A percentile compares a stretch with the other conserved stretches of the same genome.
Conservation (phyloP, 2,113 vertebrate species). For the Daubentonia madagascariensis region DNA sequence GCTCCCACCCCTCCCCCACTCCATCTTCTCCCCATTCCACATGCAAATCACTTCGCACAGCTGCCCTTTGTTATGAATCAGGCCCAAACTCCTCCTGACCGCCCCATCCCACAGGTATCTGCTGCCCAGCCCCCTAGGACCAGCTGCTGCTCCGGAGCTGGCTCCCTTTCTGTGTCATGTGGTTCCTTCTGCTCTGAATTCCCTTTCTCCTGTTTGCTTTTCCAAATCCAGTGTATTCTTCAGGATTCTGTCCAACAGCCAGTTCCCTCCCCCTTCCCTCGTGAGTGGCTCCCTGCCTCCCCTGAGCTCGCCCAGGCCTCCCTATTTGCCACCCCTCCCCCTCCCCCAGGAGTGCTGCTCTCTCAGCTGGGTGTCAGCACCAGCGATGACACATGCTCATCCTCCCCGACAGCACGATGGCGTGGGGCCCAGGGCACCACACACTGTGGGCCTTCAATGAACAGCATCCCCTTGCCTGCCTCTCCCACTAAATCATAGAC, state of each 20-base stretch:
- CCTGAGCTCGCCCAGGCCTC: background rate
- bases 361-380: background rate
- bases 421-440: accelerated
- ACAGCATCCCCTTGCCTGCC: background rate
- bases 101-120: too few species aligned
- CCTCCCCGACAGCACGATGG: accelerated
- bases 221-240: background rate
- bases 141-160: background rate
- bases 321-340: background rate
- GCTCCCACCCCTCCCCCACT: background rate
- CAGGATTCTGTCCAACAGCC: background rate
- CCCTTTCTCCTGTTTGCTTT: background rate
- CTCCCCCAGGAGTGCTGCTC: background rate
- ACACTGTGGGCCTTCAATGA: background rate
- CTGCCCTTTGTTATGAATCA: background rate
- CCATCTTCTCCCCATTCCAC: background rate
- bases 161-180: background rate
- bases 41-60: background rate
- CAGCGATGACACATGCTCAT: accelerated
- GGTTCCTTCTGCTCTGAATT: background rate
- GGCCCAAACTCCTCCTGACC: too few species aligned
- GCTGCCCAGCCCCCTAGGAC: background rate
- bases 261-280: background rate
- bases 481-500: background rate
- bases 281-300: background rate